Evolutionary conservation across 2,888 invertebrate genomes (phyloP).

Genomic region (Drosophila neutralis): DNA sequence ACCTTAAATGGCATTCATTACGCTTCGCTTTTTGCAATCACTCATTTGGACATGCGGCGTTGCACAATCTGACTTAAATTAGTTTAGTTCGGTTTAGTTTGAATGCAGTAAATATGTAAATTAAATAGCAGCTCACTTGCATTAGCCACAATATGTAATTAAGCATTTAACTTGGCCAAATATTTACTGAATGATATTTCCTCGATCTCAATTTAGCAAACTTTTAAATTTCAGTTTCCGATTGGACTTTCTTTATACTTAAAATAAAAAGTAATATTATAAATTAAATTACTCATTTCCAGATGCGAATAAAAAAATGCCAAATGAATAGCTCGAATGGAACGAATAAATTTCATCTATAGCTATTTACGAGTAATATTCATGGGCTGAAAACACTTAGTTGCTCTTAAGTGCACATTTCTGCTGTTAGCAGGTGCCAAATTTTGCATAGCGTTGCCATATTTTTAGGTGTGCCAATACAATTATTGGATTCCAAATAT

Average conservation of each 20-base stretch:
- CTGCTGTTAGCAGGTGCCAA: slow-evolving; percentile 46
- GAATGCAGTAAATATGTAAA: slow-evolving; percentile 52
- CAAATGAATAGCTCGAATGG: not conserved
- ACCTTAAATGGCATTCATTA: slow-evolving; percentile 61
- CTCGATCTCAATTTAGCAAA: not conserved
- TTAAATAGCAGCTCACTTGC: slow-evolving; percentile 30
- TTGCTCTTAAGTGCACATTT: slow-evolving; percentile 46
- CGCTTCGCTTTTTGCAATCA: slow-evolving; percentile 41
- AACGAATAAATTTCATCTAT: slow-evolving; percentile 4
- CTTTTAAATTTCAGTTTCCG: not conserved
- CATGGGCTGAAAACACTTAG: slow-evolving; percentile 23
- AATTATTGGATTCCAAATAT: slow-evolving; percentile 23
- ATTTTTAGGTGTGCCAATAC: not conserved
- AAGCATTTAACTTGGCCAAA: slow-evolving; percentile 22
- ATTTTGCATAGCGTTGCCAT: slow-evolving; percentile 34
- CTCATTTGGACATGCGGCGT: slow-evolving; percentile 25
- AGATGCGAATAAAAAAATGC: not conserved
- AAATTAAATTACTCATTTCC: not conserved
- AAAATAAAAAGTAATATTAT: not conserved
- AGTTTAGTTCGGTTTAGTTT: slow-evolving; percentile 55
- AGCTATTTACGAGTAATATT: slow-evolving; percentile 6
- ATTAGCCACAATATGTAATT: slow-evolving; percentile 64
- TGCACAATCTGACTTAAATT: slow-evolving; percentile 59
- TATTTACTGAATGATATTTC: not conserved
- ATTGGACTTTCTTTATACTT: not conserved